phyloP scores from a whole-genome alignment of 2,888 invertebrate genomes.

The Cyaniris semiargus region DNA sequence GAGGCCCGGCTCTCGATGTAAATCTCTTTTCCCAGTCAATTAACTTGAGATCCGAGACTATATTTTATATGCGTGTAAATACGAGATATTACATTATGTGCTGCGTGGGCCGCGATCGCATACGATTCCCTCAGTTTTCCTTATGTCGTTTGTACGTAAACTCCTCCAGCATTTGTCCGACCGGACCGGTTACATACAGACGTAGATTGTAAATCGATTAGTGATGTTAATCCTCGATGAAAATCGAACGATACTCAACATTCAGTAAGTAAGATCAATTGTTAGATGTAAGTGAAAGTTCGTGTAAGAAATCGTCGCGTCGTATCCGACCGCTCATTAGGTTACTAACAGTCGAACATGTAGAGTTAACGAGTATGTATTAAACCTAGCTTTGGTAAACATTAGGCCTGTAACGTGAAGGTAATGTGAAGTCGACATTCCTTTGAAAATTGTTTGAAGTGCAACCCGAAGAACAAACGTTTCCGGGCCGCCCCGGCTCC shows the following conservation, averaged over 20 bases:
- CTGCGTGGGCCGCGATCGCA: not conserved
- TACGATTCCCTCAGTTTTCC: not conserved
- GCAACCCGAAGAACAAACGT: conserved; percentile 44
- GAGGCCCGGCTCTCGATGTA: not conserved
- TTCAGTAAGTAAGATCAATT: conserved; percentile 42
- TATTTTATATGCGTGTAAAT: conserved; percentile 16
- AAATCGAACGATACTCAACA: conserved; percentile 41
- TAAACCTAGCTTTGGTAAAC: conserved; percentile 57
- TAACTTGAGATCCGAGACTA: not conserved
- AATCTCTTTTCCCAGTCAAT: not conserved
- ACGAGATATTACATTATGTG: not conserved
- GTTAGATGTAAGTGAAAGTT: conserved; percentile 50
- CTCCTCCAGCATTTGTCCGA: conserved; percentile 7
- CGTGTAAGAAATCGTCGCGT: conserved; percentile 43
- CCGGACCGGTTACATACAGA: conserved; percentile 8
- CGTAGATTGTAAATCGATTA: not conserved
- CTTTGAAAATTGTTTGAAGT: conserved; percentile 63
- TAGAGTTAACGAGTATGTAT: conserved; percentile 53
- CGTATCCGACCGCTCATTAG: conserved; percentile 45
- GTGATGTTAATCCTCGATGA: conserved; percentile 9
- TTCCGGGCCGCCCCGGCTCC: conserved; percentile 52
- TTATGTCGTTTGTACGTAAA: not conserved
- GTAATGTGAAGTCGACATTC: conserved; percentile 71
- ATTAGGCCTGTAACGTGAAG: conserved; percentile 60
- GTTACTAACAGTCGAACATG: conserved; percentile 47